phyloP scores from a whole-genome alignment of 35 echinoderm and acorn worm species.

The Eucidaris tribuloides region DNA sequence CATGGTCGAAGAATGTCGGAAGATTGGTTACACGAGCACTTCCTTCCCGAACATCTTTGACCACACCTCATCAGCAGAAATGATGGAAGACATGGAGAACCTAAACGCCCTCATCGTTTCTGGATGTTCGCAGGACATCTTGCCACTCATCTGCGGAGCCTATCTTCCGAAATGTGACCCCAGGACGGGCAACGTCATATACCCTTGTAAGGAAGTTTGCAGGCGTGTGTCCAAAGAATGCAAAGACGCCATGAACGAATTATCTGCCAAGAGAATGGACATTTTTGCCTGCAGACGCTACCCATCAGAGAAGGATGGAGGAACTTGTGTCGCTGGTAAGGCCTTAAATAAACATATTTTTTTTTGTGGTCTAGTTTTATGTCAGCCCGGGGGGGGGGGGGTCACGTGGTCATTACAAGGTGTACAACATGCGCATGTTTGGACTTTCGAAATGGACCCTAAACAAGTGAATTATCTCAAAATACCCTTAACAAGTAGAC shows the following conservation, averaged over 20 bases:
- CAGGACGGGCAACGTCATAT: not conserved
- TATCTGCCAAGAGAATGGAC: not conserved
- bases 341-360: no score
- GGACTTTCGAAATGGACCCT: no score
- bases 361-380: no score
- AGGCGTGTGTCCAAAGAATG: not conserved
- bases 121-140: not conserved
- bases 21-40: not conserved
- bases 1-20: not conserved
- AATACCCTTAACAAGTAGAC: no score
- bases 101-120: not conserved
- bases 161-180: not conserved
- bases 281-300: not conserved
- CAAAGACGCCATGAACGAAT: not conserved
- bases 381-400: no score
- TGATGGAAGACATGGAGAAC: not conserved
- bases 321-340: no score
- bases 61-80: not conserved
- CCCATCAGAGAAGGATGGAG: not conserved
- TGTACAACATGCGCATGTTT: no score
- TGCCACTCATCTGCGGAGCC: slow-evolving; percentile 10
- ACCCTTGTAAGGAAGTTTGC: not conserved
- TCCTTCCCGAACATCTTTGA: not conserved
- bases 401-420: no score
- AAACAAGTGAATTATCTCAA: no score